phyloP scores from a whole-genome alignment of 2,888 invertebrate species.

The Euphydryas editha region DNA sequence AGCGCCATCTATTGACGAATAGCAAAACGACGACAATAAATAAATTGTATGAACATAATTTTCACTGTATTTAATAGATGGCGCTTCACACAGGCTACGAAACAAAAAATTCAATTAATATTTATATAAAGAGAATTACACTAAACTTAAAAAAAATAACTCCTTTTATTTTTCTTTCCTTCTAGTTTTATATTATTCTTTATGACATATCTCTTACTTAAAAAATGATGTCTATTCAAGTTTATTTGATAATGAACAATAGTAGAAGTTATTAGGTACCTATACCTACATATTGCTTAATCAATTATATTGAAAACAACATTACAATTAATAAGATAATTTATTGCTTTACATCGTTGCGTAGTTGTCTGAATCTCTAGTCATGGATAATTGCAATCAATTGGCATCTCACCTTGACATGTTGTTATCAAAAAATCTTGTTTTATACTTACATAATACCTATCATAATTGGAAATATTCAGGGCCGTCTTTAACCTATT shows the following conservation, averaged over 20 bases:
- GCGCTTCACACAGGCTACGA: conserved; percentile 17
- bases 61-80: conserved; percentile 37
- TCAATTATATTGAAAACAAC: too few relatives aligned
- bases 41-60: conserved; percentile 17
- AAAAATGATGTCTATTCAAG: too few relatives aligned
- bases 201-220: too few relatives aligned
- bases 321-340: background rate
- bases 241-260: too few relatives aligned
- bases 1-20: conserved; percentile 67
- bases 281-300: too few relatives aligned
- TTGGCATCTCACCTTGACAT: conserved; percentile 1
- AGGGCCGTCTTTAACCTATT: too few relatives aligned
- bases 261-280: too few relatives aligned
- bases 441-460: background rate
- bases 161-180: too few relatives aligned
- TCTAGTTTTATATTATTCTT: too few relatives aligned
- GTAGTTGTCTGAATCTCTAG: background rate
- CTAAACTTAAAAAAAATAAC: too few relatives aligned
- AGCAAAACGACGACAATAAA: conserved; percentile 44
- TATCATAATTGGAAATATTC: background rate
- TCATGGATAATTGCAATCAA: background rate
- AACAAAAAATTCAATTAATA: too few relatives aligned
- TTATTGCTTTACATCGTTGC: background rate
- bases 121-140: too few relatives aligned
- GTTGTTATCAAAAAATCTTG: background rate